Conservation (phyloP, 2,113 vertebrate species). For the Sinosuthora webbiana region DNA sequence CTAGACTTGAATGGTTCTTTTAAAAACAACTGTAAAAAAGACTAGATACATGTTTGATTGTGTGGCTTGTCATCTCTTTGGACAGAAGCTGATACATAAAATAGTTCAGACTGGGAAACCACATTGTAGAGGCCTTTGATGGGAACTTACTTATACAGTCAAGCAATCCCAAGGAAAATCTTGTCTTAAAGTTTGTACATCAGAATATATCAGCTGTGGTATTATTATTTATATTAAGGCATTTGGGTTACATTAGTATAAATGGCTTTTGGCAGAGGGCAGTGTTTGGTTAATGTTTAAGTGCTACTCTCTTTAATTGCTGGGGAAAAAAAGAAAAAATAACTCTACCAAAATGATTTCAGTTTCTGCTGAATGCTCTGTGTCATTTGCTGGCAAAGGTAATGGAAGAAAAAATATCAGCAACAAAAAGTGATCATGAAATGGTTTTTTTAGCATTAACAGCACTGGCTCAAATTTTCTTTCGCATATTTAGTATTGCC, state of each 20-base stretch:
- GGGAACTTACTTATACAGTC: not conserved
- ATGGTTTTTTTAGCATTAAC: not conserved
- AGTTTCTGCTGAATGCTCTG: not conserved
- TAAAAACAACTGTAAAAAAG: not conserved
- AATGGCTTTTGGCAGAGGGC: not conserved
- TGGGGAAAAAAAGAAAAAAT: not conserved
- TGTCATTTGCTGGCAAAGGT: constrained; percentile 45
- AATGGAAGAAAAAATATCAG: constrained; percentile 39
- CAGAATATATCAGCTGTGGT: not conserved
- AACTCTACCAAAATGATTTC: constrained; percentile 12
- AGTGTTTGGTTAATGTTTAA: not conserved
- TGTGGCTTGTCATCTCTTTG: not conserved
- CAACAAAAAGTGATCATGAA: not conserved
- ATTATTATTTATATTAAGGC: not conserved
- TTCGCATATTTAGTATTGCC: not conserved
- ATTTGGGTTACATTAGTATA: not conserved
- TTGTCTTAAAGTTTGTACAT: not conserved
- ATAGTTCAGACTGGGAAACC: not conserved
- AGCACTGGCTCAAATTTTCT: not conserved
- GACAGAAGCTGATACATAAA: not conserved
- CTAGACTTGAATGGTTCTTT: not conserved
- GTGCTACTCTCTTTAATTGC: not conserved
- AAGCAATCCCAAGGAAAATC: not conserved
- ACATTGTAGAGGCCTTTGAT: not conserved
- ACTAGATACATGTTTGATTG: not conserved